Evolutionary conservation across 2,888 invertebrate species (phyloP), one percentile per base, ranked within the genome.

Genomic region (Phortica magna): DNA sequence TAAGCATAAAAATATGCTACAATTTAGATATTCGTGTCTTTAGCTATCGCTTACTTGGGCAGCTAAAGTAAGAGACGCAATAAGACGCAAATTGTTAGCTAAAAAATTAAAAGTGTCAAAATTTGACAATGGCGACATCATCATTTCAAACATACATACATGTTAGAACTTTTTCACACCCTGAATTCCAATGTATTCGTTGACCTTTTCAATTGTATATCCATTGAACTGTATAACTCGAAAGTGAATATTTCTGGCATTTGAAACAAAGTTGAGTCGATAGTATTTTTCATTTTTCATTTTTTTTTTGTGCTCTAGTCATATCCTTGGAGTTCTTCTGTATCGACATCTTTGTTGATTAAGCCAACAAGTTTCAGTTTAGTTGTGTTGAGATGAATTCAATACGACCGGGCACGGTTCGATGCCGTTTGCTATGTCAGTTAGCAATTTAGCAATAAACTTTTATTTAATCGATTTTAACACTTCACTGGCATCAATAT

Each of bases 381-480:
- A 48, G 53, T 70, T 70, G 10, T n/a, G 48, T 48, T 48, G 10
- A 48, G 53, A 48, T 70, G 10, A 43, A 22, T 48, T 19, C 19
- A 19, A 9, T 53, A 6, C 14, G 53, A 14, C 19, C 10, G 19
- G 19, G 19, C 22, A 19, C 61, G 61, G 10, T 65, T 65, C 67
- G 67, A 41, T 67, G 14, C 17, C 42, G 67, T 67, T 67, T 14
- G 79, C 79, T 82, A 77, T 82, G 84, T 81, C 85, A 85, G 87
- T 85, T 85, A 77, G 88, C 83, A 85, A 88, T 85, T 85, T 88
- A 86, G 84, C 85, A 84, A 88, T 88, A 85, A 85, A 85, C 79
- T 84, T 85, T 82, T 82, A 84, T 86, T 86, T 82, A 85, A 85
- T 85, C 88, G 85, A 85, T 88, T 85, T 85, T 86, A 86, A 85